These are phyloP conservation scores for Ophioninae sp. DNA, from an alignment of 2,888 invertebrate species.

Conservation along the genomic window DNA sequence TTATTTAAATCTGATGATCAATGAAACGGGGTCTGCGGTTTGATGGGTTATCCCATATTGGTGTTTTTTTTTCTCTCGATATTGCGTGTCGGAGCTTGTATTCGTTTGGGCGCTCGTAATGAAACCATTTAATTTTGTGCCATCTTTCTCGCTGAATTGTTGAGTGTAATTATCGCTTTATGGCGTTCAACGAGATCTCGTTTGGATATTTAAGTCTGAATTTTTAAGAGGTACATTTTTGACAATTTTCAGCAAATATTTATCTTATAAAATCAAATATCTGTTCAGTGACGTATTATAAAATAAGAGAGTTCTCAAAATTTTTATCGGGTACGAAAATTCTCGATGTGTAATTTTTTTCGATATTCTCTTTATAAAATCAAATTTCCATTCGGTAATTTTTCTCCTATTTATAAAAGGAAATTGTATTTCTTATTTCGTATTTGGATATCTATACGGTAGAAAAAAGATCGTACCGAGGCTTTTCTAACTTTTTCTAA, in stretches of 20 bases:
- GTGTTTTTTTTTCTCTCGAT: constrained; percentile 13
- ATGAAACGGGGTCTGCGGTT: not conserved
- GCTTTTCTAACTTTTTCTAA: too few relatives aligned
- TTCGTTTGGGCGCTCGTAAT: constrained; percentile 32
- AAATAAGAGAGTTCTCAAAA: too few relatives aligned
- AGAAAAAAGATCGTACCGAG: too few relatives aligned
- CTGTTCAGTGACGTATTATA: not conserved
- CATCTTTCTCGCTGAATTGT: not conserved
- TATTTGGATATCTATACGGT: too few relatives aligned
- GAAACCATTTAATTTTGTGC: constrained; percentile 33
- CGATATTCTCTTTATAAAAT: too few relatives aligned
- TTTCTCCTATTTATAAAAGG: too few relatives aligned
- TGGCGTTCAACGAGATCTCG: not conserved
- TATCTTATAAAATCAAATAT: not conserved
- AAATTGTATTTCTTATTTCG: too few relatives aligned
- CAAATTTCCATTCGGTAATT: too few relatives aligned
- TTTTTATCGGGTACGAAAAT: too few relatives aligned
- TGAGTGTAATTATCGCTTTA: not conserved
- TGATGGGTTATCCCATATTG: not conserved
- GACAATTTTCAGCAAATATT: not conserved
- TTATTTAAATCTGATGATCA: constrained; percentile 4
- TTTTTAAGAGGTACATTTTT: not conserved
- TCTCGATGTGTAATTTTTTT: too few relatives aligned
- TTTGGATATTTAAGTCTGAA: not conserved
- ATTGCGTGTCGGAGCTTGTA: not conserved